Conservation (phyloP, 2,888 invertebrate species). For the Pandemis corylana region DNA sequence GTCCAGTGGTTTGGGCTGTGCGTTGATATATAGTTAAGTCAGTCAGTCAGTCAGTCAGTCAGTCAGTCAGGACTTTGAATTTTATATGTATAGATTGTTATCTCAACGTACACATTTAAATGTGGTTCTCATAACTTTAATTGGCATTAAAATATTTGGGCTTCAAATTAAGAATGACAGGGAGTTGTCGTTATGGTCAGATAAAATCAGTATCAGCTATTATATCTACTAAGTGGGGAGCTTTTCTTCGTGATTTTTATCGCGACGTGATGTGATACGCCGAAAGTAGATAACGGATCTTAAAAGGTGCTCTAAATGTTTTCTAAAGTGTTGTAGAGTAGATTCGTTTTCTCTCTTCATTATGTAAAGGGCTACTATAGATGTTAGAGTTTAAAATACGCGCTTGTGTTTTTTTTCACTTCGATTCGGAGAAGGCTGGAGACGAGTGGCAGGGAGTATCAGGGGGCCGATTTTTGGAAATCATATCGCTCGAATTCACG, state of each 20-base stretch:
- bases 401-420: background rate
- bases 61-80: too few relatives aligned
- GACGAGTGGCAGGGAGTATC: too few relatives aligned
- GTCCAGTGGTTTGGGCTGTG: too few relatives aligned
- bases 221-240: background rate
- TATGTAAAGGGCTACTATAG: background rate
- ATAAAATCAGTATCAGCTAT: constrained; percentile 23
- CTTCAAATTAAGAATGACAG: constrained; percentile 23
- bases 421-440: too few relatives aligned
- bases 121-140: background rate
- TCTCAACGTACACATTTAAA: background rate
- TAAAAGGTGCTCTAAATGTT: constrained; percentile 13
- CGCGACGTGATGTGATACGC: background rate
- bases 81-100: too few relatives aligned
- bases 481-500: too few relatives aligned
- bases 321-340: background rate
- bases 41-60: too few relatives aligned
- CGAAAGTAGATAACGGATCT: constrained; percentile 20
- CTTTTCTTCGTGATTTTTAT: constrained; percentile 13
- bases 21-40: too few relatives aligned
- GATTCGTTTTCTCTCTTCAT: constrained; percentile 4
- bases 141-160: background rate
- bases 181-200: constrained; percentile 21
- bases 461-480: too few relatives aligned
- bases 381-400: background rate